phyloP scores from a whole-genome alignment of 2,113 vertebrate genomes.

The Syngnathus typhle region DNA sequence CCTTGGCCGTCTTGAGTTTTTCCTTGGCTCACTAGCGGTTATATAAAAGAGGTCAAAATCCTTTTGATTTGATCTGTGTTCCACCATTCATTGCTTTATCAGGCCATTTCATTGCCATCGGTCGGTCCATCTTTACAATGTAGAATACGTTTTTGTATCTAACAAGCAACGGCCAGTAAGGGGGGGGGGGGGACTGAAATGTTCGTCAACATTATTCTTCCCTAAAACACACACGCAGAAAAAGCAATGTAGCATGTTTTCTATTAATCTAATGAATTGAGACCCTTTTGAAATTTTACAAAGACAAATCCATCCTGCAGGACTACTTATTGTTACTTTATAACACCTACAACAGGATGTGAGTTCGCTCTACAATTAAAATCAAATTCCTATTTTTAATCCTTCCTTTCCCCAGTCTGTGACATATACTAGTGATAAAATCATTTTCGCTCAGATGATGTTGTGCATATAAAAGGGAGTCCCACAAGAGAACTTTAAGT shows the following conservation, averaged over 20 bases:
- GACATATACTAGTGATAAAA: neutral
- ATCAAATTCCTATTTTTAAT: neutral
- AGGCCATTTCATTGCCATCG: no score
- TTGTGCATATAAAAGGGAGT: neutral
- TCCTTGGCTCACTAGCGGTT: neutral
- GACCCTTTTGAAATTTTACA: neutral
- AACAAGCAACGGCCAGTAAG: neutral
- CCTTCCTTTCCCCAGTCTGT: neutral
- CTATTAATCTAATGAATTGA: neutral
- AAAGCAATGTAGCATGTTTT: constrained; percentile 1
- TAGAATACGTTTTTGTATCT: neutral
- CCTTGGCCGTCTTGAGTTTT: neutral
- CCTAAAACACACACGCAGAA: neutral
- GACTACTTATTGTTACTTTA: neutral
- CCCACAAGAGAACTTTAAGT: neutral
- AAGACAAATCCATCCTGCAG: neutral
- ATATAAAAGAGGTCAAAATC: neutral
- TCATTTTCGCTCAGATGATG: neutral
- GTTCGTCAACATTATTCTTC: neutral
- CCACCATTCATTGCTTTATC: neutral
- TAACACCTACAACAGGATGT: neutral
- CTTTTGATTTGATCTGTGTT: neutral
- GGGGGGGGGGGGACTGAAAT: neutral
- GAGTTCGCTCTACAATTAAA: neutral
- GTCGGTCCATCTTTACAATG: neutral